These are phyloP conservation scores for Theonella swinhoei DNA, from an alignment of 37 sponge, comb jelly and placozoan genomes.

Conservation along the genomic window DNA sequence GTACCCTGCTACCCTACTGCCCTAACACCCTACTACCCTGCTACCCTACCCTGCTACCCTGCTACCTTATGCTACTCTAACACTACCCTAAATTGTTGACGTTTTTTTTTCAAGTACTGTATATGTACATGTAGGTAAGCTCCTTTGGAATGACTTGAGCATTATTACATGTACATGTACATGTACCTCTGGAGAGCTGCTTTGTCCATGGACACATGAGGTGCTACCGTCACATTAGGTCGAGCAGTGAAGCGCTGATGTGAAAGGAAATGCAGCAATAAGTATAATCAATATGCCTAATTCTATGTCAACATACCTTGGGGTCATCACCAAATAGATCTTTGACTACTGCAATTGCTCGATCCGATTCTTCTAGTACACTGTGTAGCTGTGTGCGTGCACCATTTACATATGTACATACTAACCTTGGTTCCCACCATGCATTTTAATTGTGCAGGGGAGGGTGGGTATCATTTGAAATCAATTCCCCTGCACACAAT, in stretches of 20 bases:
- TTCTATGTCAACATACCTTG: constrained; percentile 5
- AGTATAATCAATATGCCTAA: neutral
- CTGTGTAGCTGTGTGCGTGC: constrained; percentile 57
- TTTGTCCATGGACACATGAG: constrained; percentile 32
- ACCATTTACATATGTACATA: neutral
- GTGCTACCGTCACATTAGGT: constrained; percentile 76
- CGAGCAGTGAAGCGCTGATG: constrained; percentile 49
- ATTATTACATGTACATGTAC: too few relatives aligned
- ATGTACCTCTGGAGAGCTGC: neutral
- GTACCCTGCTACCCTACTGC: too few relatives aligned
- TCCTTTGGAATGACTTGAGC: too few relatives aligned
- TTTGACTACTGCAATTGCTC: constrained; percentile 34
- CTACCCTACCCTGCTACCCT: too few relatives aligned
- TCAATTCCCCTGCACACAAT: neutral
- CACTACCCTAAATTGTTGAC: too few relatives aligned
- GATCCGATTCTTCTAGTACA: constrained; percentile 58
- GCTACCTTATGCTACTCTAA: too few relatives aligned
- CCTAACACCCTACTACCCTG: too few relatives aligned
- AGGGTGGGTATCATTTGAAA: neutral
- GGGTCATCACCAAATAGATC: constrained; percentile 79
- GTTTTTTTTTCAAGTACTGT: too few relatives aligned
- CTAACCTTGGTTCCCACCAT: neutral
- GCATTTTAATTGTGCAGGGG: neutral
- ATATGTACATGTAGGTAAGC: too few relatives aligned
- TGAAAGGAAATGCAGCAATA: neutral